These are phyloP conservation scores for Tipula helvola DNA, from an alignment of 2,888 invertebrate species.

Conservation along the genomic window DNA sequence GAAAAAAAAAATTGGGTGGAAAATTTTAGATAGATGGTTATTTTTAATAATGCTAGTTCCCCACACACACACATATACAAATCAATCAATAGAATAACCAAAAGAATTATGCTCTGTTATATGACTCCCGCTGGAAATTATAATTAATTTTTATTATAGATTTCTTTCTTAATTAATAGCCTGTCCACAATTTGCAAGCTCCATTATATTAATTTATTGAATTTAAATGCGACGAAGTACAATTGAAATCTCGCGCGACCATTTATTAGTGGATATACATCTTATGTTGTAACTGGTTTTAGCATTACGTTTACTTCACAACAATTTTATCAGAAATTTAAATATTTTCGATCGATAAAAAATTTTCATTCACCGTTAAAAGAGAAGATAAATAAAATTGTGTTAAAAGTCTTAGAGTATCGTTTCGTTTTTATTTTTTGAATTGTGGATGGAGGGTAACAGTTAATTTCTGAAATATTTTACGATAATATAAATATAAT, in stretches of 20 bases:
- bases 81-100: background rate
- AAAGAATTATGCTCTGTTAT: background rate
- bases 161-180: background rate
- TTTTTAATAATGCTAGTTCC: background rate
- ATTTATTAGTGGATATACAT: background rate
- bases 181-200: background rate
- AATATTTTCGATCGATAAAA: background rate
- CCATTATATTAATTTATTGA: background rate
- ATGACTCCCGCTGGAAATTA: background rate
- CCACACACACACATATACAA: background rate
- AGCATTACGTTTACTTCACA: background rate
- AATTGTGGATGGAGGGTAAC: background rate
- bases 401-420: background rate
- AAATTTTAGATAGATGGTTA: background rate
- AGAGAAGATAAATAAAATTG: background rate
- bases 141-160: background rate
- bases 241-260: background rate
- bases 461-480: background rate
- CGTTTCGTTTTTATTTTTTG: background rate
- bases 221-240: background rate
- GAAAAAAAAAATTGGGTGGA: background rate
- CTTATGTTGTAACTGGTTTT: background rate
- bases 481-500: background rate
- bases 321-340: background rate
- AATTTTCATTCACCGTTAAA: background rate